Evolutionary conservation across 2,888 invertebrate species (phyloP).

Genomic region (Endotricha flammealis): DNA sequence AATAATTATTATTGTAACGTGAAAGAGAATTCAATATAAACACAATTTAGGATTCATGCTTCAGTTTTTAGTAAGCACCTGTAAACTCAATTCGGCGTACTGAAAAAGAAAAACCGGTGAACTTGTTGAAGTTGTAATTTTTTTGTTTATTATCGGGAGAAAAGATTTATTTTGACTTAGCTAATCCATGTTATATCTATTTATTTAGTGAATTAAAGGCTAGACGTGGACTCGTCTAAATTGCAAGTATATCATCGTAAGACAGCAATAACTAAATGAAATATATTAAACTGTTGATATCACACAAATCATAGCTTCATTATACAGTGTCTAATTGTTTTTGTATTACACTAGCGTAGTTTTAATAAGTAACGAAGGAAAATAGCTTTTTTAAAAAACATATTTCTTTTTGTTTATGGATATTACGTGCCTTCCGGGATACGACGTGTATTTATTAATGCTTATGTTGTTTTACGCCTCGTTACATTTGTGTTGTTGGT

Average conservation of each 20-base stretch:
- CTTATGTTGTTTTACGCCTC: constrained; percentile 45
- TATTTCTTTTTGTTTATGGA: constrained; percentile 42
- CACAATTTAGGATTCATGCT: constrained; percentile 44
- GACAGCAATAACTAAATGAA: constrained; percentile 28
- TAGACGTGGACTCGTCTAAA: constrained; percentile 11
- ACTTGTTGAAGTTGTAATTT: constrained; percentile 49
- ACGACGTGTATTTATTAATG: constrained; percentile 31
- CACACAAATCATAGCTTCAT: constrained; percentile 55
- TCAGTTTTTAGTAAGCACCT: constrained; percentile 52
- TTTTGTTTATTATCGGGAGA: constrained; percentile 44
- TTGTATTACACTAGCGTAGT: constrained; percentile 46
- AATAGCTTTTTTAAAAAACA: constrained; percentile 67
- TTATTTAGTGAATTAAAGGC: constrained; percentile 55
- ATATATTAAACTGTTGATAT: constrained; percentile 27
- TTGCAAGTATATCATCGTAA: constrained; percentile 8
- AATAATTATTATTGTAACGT: constrained; percentile 40
- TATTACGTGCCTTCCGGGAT: constrained; percentile 68
- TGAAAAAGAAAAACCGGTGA: constrained; percentile 46
- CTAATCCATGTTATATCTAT: constrained; percentile 68
- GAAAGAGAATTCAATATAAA: constrained; percentile 43
- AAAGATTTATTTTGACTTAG: constrained; percentile 44
- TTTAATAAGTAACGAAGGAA: constrained; percentile 53
- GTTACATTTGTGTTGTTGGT: constrained; percentile 15
- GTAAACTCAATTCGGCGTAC: constrained; percentile 49
- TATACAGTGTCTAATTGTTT: constrained; percentile 49